Evolutionary conservation across 2,888 invertebrate species (phyloP), one percentile per base, ranked within the genome.

Genomic region (Tipula helvola): DNA sequence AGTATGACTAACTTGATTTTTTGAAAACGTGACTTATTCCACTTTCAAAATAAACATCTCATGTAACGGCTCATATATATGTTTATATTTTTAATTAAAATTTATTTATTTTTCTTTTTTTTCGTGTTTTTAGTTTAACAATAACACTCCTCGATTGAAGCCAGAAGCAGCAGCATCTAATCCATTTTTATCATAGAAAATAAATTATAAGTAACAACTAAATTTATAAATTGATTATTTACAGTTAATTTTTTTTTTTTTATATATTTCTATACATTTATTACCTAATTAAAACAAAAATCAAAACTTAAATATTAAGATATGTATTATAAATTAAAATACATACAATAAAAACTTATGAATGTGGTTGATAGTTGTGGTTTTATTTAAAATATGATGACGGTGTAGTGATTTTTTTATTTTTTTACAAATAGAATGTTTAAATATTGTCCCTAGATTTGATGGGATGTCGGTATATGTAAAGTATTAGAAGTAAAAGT

Each of bases 111-210:
- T 71, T 28, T 28, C 28, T 28, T 71, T 71, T 28, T 28, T 28
- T 71, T 71, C 28, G 28, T 57, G 52, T 4, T 83, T 83, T 84
- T 84, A 84, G 84, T 39, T 1, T 84, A 85, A 87, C 83, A 87
- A 90, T 87, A 91, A 87, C 87, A 90, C 91, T 90, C 90, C 91
- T 89, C 91, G 91, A 91, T 89, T 91, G 52, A 91, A 91, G 88
- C 90, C 91, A 88, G 91, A 91, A 90, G 90, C 91, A 89, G 88
- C 90, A 88, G 90, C 91, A 89, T 91, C 91, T 88, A 91, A 91
- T 90, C 91, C 91, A 89, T 91, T 91, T 91, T 90, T 91, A 89
- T 91, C 91, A 89, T 91, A 91, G 87, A 86, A 36, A 39, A n/a
- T 36, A 42, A 36, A 86, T 47, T 86, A 84, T 41, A 39, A 84